These are phyloP conservation scores for Piscicola geometra DNA, from an alignment of 2,888 invertebrate genomes.

Conservation along the genomic window DNA sequence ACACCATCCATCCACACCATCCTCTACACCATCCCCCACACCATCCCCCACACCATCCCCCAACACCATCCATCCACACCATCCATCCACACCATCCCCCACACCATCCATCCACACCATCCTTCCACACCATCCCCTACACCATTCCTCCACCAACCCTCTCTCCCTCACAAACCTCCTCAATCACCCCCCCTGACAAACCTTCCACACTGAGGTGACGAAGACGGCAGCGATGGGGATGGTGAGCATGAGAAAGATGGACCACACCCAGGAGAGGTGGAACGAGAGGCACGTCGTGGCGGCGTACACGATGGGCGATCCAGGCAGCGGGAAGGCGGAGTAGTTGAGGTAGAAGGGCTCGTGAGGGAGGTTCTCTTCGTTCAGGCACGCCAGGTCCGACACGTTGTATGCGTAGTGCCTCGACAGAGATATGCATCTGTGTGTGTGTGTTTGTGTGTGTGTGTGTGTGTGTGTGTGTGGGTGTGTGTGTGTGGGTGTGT, in stretches of 20 bases:
- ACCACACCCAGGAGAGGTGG: slow-evolving; percentile 22
- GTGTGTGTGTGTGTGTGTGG: too few relatives aligned
- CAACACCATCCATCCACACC: too few relatives aligned
- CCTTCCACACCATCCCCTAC: too few relatives aligned
- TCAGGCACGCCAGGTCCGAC: background rate
- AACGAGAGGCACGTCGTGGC: slow-evolving; percentile 13
- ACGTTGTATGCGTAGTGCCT: background rate
- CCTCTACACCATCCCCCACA: too few relatives aligned
- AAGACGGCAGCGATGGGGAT: background rate
- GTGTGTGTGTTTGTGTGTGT: background rate
- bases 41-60: too few relatives aligned
- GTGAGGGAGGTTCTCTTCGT: background rate
- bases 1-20: too few relatives aligned
- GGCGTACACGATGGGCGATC: background rate
- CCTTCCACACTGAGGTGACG: slow-evolving; percentile 4
- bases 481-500: too few relatives aligned
- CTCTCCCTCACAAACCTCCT: too few relatives aligned
- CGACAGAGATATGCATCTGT: background rate
- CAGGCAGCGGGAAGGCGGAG: background rate
- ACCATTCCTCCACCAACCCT: too few relatives aligned
- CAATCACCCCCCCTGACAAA: background rate
- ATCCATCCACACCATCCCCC: too few relatives aligned
- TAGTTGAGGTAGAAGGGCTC: background rate
- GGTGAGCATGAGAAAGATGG: slow-evolving; percentile 22
- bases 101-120: too few relatives aligned